These are phyloP conservation scores for Pollenia amentaria DNA, from an alignment of 2,888 invertebrate species.

Conservation along the genomic window DNA sequence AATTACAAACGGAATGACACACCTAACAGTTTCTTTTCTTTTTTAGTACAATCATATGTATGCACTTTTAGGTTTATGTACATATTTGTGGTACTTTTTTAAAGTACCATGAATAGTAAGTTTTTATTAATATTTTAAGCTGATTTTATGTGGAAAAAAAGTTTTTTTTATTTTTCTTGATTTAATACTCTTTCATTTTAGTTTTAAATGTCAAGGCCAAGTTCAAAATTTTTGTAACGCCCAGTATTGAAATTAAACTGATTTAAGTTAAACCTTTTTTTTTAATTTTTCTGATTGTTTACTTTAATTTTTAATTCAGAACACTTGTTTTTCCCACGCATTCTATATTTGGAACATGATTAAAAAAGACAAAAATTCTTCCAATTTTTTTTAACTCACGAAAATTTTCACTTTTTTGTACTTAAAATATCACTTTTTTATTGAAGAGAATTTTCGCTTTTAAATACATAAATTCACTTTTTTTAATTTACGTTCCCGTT, in stretches of 20 bases:
- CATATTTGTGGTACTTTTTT: too few relatives aligned
- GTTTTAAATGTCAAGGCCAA: slow-evolving; percentile 43
- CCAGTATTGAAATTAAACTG: slow-evolving; percentile 6
- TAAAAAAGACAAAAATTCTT: neutral
- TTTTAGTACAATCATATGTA: too few relatives aligned
- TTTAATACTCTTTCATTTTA: slow-evolving; percentile 10
- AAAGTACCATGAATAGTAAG: too few relatives aligned
- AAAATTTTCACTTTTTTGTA: slow-evolving; percentile 1
- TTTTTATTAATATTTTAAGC: too few relatives aligned
- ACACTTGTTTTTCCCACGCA: slow-evolving; percentile 62
- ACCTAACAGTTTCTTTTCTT: too few relatives aligned
- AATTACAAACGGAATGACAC: too few relatives aligned
- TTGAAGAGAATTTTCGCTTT: slow-evolving; percentile 25
- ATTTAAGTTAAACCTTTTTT: neutral
- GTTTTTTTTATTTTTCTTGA: neutral
- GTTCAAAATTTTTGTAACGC: slow-evolving; percentile 17
- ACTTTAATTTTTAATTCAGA: slow-evolving; percentile 5
- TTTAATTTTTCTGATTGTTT: neutral
- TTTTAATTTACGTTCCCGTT: slow-evolving; percentile 39
- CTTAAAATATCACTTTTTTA: slow-evolving; percentile 13
- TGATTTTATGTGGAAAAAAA: too few relatives aligned
- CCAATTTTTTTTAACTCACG: neutral
- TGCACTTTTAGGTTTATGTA: too few relatives aligned
- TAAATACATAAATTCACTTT: neutral
- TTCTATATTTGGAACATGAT: slow-evolving; percentile 11